Percentiles rank a stretch among this genome's conserved stretches.
These are phyloP conservation scores for Oryzias melastigma DNA, from an alignment of 2,113 vertebrate genomes.

Conservation along the genomic window DNA sequence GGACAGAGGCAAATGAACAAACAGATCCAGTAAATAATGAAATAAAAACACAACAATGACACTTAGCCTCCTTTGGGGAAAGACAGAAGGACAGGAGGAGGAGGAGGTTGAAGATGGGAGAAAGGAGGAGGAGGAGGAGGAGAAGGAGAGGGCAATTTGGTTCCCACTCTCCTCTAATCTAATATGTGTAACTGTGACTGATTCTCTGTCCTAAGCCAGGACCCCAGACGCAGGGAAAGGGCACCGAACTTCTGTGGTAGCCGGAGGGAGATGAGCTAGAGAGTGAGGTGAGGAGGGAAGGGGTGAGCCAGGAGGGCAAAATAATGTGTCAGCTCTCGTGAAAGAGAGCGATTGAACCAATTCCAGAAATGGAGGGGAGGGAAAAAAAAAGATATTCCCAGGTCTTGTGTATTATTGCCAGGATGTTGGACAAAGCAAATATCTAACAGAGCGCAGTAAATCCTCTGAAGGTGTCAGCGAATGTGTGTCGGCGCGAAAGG, in stretches of 20 bases:
- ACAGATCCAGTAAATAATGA: slow-evolving; percentile 29
- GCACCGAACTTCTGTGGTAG: slow-evolving; percentile 64
- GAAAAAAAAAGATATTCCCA: slow-evolving; percentile 59
- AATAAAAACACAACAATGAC: slow-evolving; percentile 54
- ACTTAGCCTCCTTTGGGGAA: slow-evolving; percentile 56
- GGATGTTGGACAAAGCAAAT: slow-evolving; percentile 71
- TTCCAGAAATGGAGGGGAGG: slow-evolving; percentile 60
- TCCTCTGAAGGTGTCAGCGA: slow-evolving; percentile 48
- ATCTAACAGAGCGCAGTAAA: slow-evolving; percentile 60
- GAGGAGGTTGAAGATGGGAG: slow-evolving; percentile 42
- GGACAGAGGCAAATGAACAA: slow-evolving; percentile 27
- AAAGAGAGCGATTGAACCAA: slow-evolving; percentile 69
- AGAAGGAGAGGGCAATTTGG: slow-evolving; percentile 66
- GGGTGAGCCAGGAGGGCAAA: slow-evolving; percentile 38
- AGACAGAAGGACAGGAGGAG: slow-evolving; percentile 35
- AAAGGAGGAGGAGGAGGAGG: slow-evolving; percentile 25
- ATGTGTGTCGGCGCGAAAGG: slow-evolving; percentile 20
- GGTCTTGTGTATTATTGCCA: slow-evolving; percentile 68
- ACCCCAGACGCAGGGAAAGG: slow-evolving; percentile 64
- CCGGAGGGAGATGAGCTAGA: slow-evolving; percentile 48
- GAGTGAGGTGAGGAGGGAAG: slow-evolving; percentile 1
- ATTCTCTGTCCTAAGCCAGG: slow-evolving; percentile 72
- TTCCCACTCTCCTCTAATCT: slow-evolving; percentile 74
- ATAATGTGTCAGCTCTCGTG: slow-evolving; percentile 63
- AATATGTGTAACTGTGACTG: slow-evolving; percentile 80